Conservation (phyloP, 2,888 invertebrate species). For the Rhamphomyia laevipes region DNA sequence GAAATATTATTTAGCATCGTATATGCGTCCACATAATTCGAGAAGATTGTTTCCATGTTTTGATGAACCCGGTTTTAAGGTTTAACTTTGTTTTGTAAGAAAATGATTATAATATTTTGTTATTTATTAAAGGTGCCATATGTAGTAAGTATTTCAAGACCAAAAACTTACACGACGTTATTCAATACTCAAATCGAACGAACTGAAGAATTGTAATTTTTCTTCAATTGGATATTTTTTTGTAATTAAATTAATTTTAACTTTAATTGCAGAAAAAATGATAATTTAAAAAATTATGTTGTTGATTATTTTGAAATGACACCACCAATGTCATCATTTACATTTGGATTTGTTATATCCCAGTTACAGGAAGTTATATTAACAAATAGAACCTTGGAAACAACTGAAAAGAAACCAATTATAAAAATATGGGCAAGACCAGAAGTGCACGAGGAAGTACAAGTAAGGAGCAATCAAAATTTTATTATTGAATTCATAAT, state of each 20-base stretch:
- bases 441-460: constrained; percentile 37
- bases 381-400: constrained; percentile 13
- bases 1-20: constrained; percentile 50
- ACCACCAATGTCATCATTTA: constrained; percentile 65
- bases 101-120: not conserved
- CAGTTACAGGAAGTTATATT: constrained; percentile 40
- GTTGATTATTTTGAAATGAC: constrained; percentile 58
- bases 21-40: constrained; percentile 60
- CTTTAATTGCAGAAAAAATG: constrained; percentile 4
- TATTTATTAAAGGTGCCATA: constrained; percentile 52
- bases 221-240: not conserved
- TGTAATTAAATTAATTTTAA: not conserved
- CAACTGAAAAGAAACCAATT: constrained; percentile 23
- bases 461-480: constrained; percentile 13
- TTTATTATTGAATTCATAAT: not conserved
- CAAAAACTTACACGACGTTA: constrained; percentile 44
- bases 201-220: constrained; percentile 48
- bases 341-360: constrained; percentile 59
- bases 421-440: constrained; percentile 39
- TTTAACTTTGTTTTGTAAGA: constrained; percentile 20
- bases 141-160: constrained; percentile 49
- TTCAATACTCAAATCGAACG: constrained; percentile 52
- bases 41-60: constrained; percentile 70
- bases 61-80: constrained; percentile 66
- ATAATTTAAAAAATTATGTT: constrained; percentile 39